Conservation (phyloP, 2,888 invertebrate species). For the Lasioglossum oenotherae region DNA sequence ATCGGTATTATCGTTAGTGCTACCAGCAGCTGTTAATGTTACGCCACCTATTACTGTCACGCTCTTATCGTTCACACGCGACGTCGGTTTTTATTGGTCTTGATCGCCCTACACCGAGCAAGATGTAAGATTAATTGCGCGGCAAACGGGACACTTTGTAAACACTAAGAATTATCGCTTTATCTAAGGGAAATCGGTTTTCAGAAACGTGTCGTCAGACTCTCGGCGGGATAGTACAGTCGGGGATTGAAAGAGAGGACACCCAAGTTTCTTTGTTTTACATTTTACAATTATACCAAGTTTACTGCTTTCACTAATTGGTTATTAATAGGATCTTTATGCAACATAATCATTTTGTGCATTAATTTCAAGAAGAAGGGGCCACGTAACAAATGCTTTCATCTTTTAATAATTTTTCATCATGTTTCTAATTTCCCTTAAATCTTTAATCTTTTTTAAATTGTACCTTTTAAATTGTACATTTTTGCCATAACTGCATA, state of each 20-base stretch:
- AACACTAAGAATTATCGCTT: not conserved
- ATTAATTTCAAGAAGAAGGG: too few relatives aligned
- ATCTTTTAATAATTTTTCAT: too few relatives aligned
- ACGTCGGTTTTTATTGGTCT: constrained; percentile 6
- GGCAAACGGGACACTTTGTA: not conserved
- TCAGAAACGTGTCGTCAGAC: not conserved
- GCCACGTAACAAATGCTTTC: too few relatives aligned
- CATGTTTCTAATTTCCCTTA: too few relatives aligned
- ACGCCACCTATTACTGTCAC: constrained; percentile 48
- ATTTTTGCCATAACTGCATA: too few relatives aligned
- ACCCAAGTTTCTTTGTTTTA: not conserved
- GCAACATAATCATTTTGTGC: too few relatives aligned
- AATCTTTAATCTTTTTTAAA: too few relatives aligned
- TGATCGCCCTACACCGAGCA: not conserved
- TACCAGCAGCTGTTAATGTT: constrained; percentile 58
- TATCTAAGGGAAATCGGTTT: not conserved
- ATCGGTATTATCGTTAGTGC: constrained; percentile 62
- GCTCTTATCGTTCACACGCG: constrained; percentile 35
- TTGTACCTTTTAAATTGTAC: too few relatives aligned
- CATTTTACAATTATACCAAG: too few relatives aligned
- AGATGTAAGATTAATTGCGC: not conserved
- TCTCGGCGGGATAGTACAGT: not conserved
- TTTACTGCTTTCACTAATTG: too few relatives aligned
- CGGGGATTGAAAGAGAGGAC: not conserved
- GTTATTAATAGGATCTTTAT: too few relatives aligned